Conservation (phyloP, 2,888 invertebrate genomes). For the Drosophila monieri region DNA sequence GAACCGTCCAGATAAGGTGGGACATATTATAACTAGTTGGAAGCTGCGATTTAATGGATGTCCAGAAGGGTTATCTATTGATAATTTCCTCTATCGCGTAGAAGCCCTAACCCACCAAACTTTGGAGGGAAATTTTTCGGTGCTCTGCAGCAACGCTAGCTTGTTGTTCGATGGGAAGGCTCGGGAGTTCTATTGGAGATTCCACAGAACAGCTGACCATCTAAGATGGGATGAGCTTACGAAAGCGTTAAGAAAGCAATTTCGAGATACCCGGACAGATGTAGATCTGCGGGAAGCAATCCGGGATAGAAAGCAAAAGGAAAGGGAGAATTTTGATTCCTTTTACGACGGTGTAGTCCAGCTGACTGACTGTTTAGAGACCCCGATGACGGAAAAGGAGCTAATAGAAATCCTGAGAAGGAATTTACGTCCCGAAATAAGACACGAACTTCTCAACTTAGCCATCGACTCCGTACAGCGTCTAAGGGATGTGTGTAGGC, state of each 20-base stretch:
- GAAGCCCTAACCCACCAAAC: background rate
- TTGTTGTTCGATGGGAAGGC: too few relatives aligned
- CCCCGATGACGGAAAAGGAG: background rate
- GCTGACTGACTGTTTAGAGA: background rate
- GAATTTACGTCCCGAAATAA: constrained; percentile 6
- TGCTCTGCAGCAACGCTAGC: too few relatives aligned
- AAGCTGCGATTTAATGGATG: too few relatives aligned
- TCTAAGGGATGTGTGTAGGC: constrained; percentile 1
- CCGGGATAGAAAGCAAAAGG: background rate
- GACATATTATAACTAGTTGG: background rate
- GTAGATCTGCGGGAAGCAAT: background rate
- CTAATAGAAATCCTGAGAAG: background rate
- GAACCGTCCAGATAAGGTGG: background rate
- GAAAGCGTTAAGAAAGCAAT: background rate
- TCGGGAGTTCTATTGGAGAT: background rate
- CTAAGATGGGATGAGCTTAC: background rate
- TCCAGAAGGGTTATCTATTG: background rate
- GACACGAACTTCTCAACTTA: constrained; percentile 3
- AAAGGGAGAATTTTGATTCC: background rate
- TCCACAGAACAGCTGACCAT: background rate
- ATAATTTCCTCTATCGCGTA: background rate
- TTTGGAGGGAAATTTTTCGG: background rate
- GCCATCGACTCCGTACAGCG: background rate
- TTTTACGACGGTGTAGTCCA: background rate
- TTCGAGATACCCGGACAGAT: background rate